Base-by-base conservation (phyloP, 2,888 invertebrate species). In the Lepidochrysops patricia region DNA sequence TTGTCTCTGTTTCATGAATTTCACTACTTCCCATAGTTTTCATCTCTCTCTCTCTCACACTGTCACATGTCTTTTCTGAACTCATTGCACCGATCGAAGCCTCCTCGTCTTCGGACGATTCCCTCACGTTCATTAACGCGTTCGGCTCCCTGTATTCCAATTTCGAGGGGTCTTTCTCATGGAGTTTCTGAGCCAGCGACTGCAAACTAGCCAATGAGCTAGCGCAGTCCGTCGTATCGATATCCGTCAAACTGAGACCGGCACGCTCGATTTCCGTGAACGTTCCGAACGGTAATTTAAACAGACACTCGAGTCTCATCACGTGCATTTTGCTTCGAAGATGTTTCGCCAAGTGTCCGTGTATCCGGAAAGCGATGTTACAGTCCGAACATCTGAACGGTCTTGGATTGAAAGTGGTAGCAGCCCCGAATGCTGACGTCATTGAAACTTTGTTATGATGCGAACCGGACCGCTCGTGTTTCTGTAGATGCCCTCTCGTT, bases 381-480 rank as follows among this genome's bases (percentile, higher is more conserved):
- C 99, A 99, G 76, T 98, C 98, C 19, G 93, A 94, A 86, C 99
- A 99, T 74, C 97, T 96, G 80, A 98, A 99, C 15, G 98, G 98
- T 57, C 98, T 91, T 2, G 98, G 98, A 84, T 98, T 98, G 66
- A 94, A 94, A 12, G 95, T 94, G 0, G 95, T 95, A 58, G 97
- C 93, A 7, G 95, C 93, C 5, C 95, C 96, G 76, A 95, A 95
- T 0, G 95, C 94, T 19, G 95, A 93, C 27, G 95, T 95, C 95
- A 95, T 95, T 71, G 93, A 95, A 67, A 96, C 96, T 91, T 97
- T 97, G 76, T 96, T 97, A 71, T 96, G 94, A 89, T 98, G 98
- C 66, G 95, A 94, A 72, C 96, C 96, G 60, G 97, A 97, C 62
- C 97, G 91, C 79, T 97, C 96, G 77, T 98, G 98, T 82, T 98